Conservation (phyloP, 2,797 vertebrate species). For the Natrix natrix region DNA sequence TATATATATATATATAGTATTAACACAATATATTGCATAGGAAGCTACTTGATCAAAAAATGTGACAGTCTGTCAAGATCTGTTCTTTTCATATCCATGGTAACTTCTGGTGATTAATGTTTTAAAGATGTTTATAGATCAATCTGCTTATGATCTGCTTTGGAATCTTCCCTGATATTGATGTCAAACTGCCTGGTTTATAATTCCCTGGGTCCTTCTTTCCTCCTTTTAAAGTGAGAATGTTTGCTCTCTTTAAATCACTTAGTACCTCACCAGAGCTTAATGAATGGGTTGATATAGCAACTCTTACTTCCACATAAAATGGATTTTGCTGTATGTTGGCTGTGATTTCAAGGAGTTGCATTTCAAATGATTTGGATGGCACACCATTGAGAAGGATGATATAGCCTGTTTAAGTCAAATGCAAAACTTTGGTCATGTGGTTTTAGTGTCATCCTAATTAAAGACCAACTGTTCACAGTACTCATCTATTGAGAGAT, state of each 20-base stretch:
- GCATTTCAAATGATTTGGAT: neutral
- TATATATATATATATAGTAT: neutral
- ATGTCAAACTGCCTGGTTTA: neutral
- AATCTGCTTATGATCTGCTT: neutral
- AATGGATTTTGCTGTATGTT: neutral
- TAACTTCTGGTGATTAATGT: neutral
- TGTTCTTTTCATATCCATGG: neutral
- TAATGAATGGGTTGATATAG: neutral
- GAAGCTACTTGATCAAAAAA: neutral
- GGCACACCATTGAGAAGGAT: neutral
- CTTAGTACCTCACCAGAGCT: neutral
- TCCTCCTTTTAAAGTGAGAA: neutral
- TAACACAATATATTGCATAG: neutral
- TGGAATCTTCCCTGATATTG: neutral
- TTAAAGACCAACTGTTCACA: neutral
- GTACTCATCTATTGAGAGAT: accelerated
- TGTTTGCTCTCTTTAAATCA: neutral
- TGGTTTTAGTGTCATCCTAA: neutral
- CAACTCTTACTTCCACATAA: neutral
- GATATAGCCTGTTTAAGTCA: neutral
- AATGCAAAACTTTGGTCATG: neutral
- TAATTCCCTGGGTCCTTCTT: neutral
- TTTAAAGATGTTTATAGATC: neutral
- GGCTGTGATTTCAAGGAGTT: neutral
- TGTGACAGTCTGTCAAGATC: neutral